phyloP scores from a whole-genome alignment of 2,888 invertebrate species.

The Conus canariensis region DNA sequence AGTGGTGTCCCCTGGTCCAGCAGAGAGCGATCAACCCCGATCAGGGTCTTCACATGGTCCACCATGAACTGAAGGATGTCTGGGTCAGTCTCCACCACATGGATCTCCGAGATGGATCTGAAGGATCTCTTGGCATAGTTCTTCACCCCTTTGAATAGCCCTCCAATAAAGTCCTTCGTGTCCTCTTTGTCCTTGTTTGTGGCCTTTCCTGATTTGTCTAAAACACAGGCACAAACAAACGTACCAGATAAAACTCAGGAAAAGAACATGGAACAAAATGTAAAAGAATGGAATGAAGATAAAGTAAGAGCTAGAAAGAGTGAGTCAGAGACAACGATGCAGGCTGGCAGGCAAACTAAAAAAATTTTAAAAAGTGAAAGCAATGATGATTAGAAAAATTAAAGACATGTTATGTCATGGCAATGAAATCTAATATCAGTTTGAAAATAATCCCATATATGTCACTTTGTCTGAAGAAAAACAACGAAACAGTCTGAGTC shows the following conservation, averaged over 20 bases:
- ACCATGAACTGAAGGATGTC: neutral
- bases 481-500: too few relatives aligned
- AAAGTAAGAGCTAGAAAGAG: neutral
- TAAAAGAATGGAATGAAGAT: neutral
- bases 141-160: neutral
- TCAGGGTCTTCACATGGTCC: neutral
- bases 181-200: neutral
- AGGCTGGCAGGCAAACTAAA: neutral
- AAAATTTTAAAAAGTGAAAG: neutral
- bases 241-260: neutral
- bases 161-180: neutral
- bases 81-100: conserved; percentile 1
- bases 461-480: too few relatives aligned
- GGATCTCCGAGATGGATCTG: neutral
- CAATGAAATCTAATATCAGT: too few relatives aligned
- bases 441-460: too few relatives aligned
- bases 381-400: too few relatives aligned
- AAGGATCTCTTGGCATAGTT: neutral
- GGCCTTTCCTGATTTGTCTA: neutral
- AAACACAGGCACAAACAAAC: too few relatives aligned
- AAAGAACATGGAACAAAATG: neutral
- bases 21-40: neutral
- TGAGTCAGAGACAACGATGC: too few relatives aligned
- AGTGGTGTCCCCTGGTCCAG: neutral
- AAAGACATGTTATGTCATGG: too few relatives aligned